Evolutionary conservation across 2,888 invertebrate species (phyloP), one percentile per base, ranked within the genome.

Genomic region (Acrobasis suavella): DNA sequence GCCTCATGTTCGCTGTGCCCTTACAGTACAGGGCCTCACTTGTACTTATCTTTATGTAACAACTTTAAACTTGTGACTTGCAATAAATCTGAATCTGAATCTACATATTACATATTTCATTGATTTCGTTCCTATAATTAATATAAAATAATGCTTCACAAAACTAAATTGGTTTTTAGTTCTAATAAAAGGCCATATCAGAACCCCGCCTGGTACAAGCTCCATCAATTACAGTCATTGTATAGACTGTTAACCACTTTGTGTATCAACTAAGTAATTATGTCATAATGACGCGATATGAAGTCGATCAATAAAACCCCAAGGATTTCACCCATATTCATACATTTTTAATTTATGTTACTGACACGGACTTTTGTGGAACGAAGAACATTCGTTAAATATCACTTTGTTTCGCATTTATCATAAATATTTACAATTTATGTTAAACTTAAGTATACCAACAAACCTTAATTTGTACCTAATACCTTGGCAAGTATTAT

Each of bases 211-310:
- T 39, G 56, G 56, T 56, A 56, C 56, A 56, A 56, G 42, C 17
- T 12, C 42, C 56, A 56, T 56, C 42, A 56, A 56, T 56, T 10
- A 56, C 56, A 42, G 22, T 22, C 56, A 22, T 42, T 42, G 42
- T 56, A 56, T 15, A 12, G 17, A 42, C 42, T 16, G 42, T 56
- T 17, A 46, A 42, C 42, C 42, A 42, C 56, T 42, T 42, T 42
- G 39, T 56, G 17, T 56, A 16, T 2, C 70, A 72, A 69, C 69
- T 65, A 66, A 32, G 32, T 74, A 71, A 67, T 69, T 74, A 72
- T 71, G 62, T 65, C 69, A 67, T 69, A 76, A 42, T 56, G 22
- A 17, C 56, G 22, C 39, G 42, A 56, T 56, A 56, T 56, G 17
- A 17, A 12, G 22, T 3, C 55, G 56, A 42, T 56, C 56, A 42